Percentiles rank a stretch among this genome's conserved stretches.
Evolutionary conservation across 2,113 vertebrate genomes (phyloP).

Genomic region (Hippocampus barbouri): DNA sequence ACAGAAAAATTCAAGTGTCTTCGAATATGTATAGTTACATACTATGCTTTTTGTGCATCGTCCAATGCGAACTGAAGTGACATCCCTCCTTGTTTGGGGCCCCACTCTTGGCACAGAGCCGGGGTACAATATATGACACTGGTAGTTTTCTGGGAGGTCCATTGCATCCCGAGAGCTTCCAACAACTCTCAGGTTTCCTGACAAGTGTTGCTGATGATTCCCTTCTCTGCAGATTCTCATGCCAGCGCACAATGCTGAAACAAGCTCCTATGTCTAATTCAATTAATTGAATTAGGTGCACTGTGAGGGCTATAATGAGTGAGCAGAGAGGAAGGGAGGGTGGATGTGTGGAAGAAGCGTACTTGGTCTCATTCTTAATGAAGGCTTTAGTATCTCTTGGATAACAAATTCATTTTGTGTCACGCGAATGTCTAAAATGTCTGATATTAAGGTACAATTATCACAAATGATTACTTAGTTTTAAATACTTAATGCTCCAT

Average conservation of each 20-base stretch:
- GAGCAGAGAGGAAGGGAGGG: conserved; percentile 41
- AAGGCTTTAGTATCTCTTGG: conserved; percentile 61
- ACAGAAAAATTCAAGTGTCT: neutral
- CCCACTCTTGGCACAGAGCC: conserved; percentile 42
- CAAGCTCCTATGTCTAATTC: conserved; percentile 81
- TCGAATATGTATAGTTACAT: neutral
- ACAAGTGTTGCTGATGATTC: conserved; percentile 67
- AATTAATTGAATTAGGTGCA: conserved; percentile 80
- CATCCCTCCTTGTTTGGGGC: conserved; percentile 1
- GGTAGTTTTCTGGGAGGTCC: conserved; percentile 33
- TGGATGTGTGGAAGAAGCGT: conserved; percentile 8
- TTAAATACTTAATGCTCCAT: too few species aligned
- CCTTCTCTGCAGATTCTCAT: conserved; percentile 72
- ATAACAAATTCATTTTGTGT: conserved; percentile 58
- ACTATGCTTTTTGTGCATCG: neutral
- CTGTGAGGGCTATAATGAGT: conserved; percentile 76
- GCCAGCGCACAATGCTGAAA: conserved; percentile 74
- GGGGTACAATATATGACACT: conserved; percentile 28
- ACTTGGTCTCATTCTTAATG: conserved; percentile 48
- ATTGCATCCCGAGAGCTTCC: conserved; percentile 24
- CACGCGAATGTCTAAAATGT: conserved; percentile 19
- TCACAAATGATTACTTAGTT: neutral
- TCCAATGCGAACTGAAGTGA: conserved; percentile 15
- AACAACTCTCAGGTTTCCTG: conserved; percentile 65
- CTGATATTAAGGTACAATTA: neutral